These are phyloP conservation scores for Watsonalla binaria DNA, from an alignment of 2,888 invertebrate species.

Conservation along the genomic window DNA sequence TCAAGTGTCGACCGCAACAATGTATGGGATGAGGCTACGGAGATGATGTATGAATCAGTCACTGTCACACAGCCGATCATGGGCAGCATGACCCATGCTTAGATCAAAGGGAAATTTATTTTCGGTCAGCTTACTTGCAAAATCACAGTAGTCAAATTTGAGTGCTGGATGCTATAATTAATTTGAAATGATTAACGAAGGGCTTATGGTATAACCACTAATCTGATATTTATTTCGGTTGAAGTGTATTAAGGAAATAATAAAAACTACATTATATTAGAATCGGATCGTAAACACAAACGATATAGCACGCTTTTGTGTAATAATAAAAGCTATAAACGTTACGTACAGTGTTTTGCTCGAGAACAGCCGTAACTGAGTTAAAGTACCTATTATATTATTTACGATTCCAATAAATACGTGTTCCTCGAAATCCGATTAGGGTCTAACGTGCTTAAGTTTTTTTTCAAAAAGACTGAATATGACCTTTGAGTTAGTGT, in stretches of 20 bases:
- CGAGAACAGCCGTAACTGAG: constrained; percentile 4
- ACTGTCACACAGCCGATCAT: too few species aligned
- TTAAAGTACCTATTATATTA: constrained; percentile 22
- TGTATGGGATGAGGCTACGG: too few species aligned
- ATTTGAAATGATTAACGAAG: too few species aligned
- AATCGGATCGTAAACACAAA: neutral
- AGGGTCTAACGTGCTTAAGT: constrained; percentile 30
- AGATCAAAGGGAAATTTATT: too few species aligned
- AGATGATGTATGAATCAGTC: too few species aligned
- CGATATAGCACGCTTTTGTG: neutral
- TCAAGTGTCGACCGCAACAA: too few species aligned
- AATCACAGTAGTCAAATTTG: too few species aligned
- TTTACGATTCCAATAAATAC: constrained; percentile 38
- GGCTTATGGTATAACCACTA: too few species aligned
- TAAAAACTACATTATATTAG: neutral
- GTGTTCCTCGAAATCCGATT: constrained; percentile 38
- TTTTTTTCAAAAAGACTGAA: constrained; percentile 9
- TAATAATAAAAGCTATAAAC: neutral
- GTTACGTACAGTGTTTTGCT: neutral
- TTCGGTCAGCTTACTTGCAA: too few species aligned
- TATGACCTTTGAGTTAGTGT: constrained; percentile 9
- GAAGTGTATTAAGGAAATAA: neutral
- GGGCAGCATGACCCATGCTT: too few species aligned
- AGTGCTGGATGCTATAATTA: too few species aligned
- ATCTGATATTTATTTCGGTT: too few species aligned